These are phyloP conservation scores for Rhodinocichla rosea DNA, from an alignment of 2,113 vertebrate species.

Conservation along the genomic window DNA sequence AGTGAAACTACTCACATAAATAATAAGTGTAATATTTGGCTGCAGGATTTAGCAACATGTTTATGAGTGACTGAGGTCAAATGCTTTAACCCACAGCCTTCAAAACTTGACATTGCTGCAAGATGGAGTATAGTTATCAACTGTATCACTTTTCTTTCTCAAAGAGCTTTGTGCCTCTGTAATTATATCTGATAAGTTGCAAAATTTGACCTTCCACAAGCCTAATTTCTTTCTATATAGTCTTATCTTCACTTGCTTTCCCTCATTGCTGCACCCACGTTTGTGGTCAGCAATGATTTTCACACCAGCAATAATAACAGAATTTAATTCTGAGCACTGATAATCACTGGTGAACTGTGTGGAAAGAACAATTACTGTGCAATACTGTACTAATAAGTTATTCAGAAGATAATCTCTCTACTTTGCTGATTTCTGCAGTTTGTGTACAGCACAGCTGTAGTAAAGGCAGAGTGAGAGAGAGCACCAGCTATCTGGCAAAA, in stretches of 20 bases:
- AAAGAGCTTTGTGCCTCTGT: not conserved
- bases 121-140: constrained; percentile 30
- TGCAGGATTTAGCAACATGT: not conserved
- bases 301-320: not conserved
- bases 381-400: not conserved
- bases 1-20: not conserved
- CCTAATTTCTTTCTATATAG: not conserved
- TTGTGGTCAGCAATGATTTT: not conserved
- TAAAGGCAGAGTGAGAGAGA: not conserved
- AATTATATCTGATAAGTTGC: constrained; percentile 10
- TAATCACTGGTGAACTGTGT: not conserved
- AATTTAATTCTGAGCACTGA: not conserved
- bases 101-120: not conserved
- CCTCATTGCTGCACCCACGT: not conserved
- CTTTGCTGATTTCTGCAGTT: not conserved
- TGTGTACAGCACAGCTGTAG: not conserved
- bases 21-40: not conserved
- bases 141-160: constrained; percentile 14
- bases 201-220: constrained; percentile 10
- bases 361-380: not conserved
- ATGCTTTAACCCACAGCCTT: not conserved
- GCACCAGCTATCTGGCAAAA: not conserved
- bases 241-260: not conserved
- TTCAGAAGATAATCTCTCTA: not conserved
- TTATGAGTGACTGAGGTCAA: not conserved